Conservation (phyloP, 1,140 invertebrate genomes). For the Oryzaephilus surinamensis region DNA sequence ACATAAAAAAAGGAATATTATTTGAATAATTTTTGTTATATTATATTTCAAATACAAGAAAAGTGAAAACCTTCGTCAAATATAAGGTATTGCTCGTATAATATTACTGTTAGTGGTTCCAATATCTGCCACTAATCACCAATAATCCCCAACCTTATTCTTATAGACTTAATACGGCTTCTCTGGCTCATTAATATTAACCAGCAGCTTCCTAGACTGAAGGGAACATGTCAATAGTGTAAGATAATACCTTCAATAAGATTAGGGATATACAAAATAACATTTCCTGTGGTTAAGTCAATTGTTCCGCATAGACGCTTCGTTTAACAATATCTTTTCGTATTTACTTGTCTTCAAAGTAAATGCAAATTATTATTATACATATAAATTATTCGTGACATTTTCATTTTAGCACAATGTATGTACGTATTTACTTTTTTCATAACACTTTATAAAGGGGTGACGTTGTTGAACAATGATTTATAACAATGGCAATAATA, state of each 20-base stretch:
- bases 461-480: too few relatives aligned
- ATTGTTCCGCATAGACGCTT: constrained; percentile 21
- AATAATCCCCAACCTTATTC: constrained; percentile 20
- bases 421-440: too few relatives aligned
- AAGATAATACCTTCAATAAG: constrained; percentile 20
- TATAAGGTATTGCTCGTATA: too few relatives aligned
- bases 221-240: constrained; percentile 22
- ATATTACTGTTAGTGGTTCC: constrained; percentile 12
- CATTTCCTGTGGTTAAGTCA: constrained; percentile 24
- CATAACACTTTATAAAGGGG: too few relatives aligned
- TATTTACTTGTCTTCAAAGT: constrained; percentile 11
- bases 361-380: constrained; percentile 13
- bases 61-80: too few relatives aligned
- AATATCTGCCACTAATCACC: constrained; percentile 22
- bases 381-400: too few relatives aligned
- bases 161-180: constrained; percentile 20
- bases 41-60: too few relatives aligned
- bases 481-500: too few relatives aligned
- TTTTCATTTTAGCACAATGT: too few relatives aligned
- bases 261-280: constrained; percentile 27
- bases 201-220: constrained; percentile 11
- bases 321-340: constrained; percentile 17
- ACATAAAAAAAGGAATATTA: too few relatives aligned
- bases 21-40: too few relatives aligned
- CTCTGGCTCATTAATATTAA: constrained; percentile 22